Base-by-base conservation (phyloP, 2,797 vertebrate species). In the Brachyalestes nurse region DNA sequence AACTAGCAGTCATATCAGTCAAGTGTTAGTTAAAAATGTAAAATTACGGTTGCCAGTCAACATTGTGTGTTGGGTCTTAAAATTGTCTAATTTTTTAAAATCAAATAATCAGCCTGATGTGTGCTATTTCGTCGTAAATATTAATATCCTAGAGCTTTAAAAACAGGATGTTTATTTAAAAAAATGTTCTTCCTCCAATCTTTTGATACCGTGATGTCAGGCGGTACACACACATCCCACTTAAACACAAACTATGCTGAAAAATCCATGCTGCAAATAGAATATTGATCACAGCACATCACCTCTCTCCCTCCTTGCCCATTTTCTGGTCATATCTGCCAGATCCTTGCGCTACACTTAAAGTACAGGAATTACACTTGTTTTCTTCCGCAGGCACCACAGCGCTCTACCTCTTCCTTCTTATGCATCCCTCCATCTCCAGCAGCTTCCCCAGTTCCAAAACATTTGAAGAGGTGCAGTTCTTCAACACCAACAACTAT, bases 401-500 rank as follows among this genome's bases (percentile, higher is more conserved):
- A 49, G 97, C 97, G 17, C 96, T 99, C 92, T 99, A 97, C 93
- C 95, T 99, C 89, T 99, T 99, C 92, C 96, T 99, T 53, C 96
- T 98, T 89, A 98, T 99, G 97, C 97, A 99, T 88, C 96, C 98
- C 62, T 97, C 97, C 87, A 96, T 99, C 91, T 95, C 96, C 89
- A 97, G 97, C 87, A 99, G 96, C 91, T 95, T 98, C 82, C 97
- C 97, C 76, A 98, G 96, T 78, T 94, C 95, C 80, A 97, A 96
- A 94, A 99, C 97, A 4, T 99, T 97, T 72, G 97, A 99, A 90
- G 98, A 99, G 93, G 95, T 99, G 88, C 98, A 99, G 87, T 99
- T 99, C 93, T 99, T 99, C 90, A 99, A 96, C 4, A 97, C 97
- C 88, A 97, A 97, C 93, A 98, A 96, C 93, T 99, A 99, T 91